Percentiles rank a stretch among this genome's conserved stretches.
Evolutionary conservation across 2,113 vertebrate genomes (phyloP).

Genomic region (Pholis gunnellus): DNA sequence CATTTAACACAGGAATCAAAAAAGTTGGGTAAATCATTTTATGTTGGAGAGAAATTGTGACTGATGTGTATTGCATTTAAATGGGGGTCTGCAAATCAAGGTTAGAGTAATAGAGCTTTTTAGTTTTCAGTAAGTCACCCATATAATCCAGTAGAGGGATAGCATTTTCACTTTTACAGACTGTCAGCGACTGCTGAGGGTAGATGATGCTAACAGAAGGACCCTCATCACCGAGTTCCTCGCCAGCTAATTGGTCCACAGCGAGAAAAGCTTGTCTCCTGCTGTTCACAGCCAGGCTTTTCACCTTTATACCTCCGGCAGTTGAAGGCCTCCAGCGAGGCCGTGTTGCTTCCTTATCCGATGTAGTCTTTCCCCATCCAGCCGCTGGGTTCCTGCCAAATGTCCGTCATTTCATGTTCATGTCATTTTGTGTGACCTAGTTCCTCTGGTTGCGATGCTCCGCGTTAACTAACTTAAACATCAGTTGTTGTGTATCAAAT

Average conservation of each 20-base stretch:
- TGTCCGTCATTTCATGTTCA: constrained; percentile 27
- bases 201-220: not conserved
- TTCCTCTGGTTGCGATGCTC: not conserved
- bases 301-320: constrained; percentile 39
- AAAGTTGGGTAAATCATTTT: not conserved
- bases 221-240: constrained; percentile 11
- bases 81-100: not conserved
- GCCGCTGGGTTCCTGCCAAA: constrained; percentile 17
- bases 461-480: not conserved
- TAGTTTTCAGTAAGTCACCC: not conserved
- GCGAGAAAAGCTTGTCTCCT: constrained; percentile 30
- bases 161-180: not conserved
- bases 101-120: not conserved
- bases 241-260: constrained; percentile 45
- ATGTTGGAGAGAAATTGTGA: not conserved
- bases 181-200: not conserved
- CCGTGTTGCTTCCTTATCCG: not conserved
- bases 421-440: not conserved
- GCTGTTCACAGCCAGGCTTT: constrained; percentile 57
- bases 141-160: not conserved
- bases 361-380: constrained; percentile 2
- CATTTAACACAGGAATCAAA: not conserved
- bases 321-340: not conserved
- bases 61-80: not conserved
- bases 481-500: not conserved